Conservation (phyloP, 2,113 vertebrate genomes). For the Centropus unirufus region DNA sequence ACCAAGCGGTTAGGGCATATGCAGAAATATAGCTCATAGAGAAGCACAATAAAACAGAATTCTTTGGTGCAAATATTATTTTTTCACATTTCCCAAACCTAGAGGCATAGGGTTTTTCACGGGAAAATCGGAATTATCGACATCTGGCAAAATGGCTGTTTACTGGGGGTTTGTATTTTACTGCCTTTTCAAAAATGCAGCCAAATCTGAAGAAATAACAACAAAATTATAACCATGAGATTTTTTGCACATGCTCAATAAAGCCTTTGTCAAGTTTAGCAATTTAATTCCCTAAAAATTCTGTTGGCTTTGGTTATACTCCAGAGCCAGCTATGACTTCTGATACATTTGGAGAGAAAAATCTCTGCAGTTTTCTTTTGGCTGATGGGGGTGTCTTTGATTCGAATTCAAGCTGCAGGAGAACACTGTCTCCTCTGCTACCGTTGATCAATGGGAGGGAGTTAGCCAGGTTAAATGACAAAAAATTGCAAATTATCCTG, state of each 20-base stretch:
- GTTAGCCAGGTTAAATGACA: not conserved
- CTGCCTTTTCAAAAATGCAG: not conserved
- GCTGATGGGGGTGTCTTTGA: not conserved
- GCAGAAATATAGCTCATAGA: not conserved
- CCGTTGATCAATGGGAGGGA: not conserved
- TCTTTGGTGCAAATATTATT: not conserved
- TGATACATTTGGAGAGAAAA: not conserved
- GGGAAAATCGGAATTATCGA: not conserved
- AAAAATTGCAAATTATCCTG: not conserved
- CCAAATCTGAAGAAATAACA: not conserved
- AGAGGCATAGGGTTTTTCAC: not conserved
- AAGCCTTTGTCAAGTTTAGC: not conserved
- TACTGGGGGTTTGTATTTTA: not conserved
- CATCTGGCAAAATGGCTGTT: not conserved
- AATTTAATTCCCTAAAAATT: not conserved
- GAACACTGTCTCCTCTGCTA: fast-evolving
- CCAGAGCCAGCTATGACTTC: not conserved
- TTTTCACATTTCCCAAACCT: not conserved
- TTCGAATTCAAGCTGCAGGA: not conserved
- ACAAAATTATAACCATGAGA: not conserved
- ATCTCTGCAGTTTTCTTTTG: not conserved
- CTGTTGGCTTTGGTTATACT: not conserved
- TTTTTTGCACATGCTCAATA: not conserved
- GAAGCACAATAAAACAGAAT: not conserved
- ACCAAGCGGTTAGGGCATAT: not conserved